phyloP scores from a whole-genome alignment of 2,888 invertebrate species.

The Patella ulyssiponensis region DNA sequence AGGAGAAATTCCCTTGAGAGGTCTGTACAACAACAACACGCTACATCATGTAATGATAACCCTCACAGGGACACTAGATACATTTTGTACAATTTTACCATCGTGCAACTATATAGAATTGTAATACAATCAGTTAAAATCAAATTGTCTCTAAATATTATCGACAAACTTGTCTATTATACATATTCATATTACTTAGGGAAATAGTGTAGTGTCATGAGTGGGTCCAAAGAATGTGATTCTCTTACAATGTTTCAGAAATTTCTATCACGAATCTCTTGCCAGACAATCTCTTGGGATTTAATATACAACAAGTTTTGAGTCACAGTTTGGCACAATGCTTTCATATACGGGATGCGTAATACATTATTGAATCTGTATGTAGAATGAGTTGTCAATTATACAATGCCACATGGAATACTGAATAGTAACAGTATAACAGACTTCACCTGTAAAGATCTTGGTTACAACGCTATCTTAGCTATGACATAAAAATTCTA shows the following conservation, averaged over 20 bases:
- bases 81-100: neutral
- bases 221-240: neutral
- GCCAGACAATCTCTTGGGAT: constrained; percentile 5
- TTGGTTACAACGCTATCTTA: no score
- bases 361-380: neutral
- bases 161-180: constrained; percentile 4
- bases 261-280: constrained; percentile 8
- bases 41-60: constrained; percentile 28
- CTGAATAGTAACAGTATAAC: no score
- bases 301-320: no score
- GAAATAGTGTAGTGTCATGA: neutral
- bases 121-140: constrained; percentile 5
- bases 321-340: no score
- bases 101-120: neutral
- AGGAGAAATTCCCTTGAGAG: constrained; percentile 20
- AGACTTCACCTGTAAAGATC: no score
- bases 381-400: neutral
- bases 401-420: neutral
- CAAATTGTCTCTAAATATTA: constrained; percentile 7
- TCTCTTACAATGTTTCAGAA: constrained; percentile 1
- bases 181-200: neutral
- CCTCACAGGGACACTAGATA: constrained; percentile 5
- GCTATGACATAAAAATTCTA: no score
- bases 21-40: constrained; percentile 26
- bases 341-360: no score